Conservation (phyloP, 2,888 invertebrate genomes). For the Callyntrura sp. region DNA sequence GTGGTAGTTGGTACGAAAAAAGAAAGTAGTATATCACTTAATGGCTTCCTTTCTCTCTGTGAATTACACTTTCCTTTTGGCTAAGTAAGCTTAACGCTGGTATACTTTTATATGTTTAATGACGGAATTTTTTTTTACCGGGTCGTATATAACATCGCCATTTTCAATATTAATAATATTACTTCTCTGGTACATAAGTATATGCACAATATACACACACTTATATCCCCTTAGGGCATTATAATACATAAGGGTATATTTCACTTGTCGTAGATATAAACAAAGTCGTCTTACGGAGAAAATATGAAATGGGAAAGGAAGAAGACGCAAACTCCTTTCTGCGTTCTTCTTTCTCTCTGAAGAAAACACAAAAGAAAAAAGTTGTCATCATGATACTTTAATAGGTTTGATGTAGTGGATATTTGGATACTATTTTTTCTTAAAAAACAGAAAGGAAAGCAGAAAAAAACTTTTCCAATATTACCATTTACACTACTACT, state of each 20-base stretch:
- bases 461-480: conserved; percentile 43
- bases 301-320: conserved; percentile 22
- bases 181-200: no score
- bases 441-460: not conserved
- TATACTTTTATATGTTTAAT: no score
- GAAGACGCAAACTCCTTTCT: conserved; percentile 25
- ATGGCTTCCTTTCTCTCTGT: conserved; percentile 45
- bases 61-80: conserved; percentile 24
- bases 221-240: not conserved
- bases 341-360: conserved; percentile 3
- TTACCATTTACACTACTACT: conserved; percentile 45
- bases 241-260: not conserved
- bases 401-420: conserved; percentile 43
- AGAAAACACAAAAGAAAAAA: conserved; percentile 14
- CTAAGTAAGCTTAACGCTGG: not conserved
- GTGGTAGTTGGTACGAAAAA: conserved; percentile 1
- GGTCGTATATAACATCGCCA: conserved; percentile 38
- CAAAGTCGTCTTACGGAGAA: not conserved
- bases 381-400: conserved; percentile 57
- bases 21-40: conserved; percentile 47
- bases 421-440: conserved; percentile 37
- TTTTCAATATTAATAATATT: conserved; percentile 50
- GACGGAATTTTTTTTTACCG: conserved; percentile 10
- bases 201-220: conserved; percentile 13
- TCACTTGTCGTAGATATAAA: not conserved